Evolutionary conservation across 2,797 vertebrate genomes (phyloP).

Genomic region (Clarias pachynema): DNA sequence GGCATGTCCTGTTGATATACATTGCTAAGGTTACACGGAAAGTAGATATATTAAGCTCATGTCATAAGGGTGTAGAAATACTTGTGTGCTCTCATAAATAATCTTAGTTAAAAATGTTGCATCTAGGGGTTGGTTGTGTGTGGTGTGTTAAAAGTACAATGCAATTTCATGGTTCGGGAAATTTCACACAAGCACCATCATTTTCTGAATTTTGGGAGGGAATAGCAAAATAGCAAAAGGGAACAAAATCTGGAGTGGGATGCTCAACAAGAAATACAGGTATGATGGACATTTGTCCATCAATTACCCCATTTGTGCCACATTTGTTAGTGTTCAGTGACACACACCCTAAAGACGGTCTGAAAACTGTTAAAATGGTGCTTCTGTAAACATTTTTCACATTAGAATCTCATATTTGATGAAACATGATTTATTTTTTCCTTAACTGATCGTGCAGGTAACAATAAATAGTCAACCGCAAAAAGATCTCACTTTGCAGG

Average conservation of each 20-base stretch:
- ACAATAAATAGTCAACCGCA: not conserved
- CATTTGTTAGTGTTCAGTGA: not conserved
- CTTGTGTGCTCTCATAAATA: too few species aligned
- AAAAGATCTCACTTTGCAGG: slow-evolving; percentile 85
- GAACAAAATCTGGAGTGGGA: not conserved
- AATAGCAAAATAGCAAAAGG: not conserved
- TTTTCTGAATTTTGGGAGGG: too few species aligned
- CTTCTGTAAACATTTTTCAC: not conserved
- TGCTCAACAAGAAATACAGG: not conserved
- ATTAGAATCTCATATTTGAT: not conserved
- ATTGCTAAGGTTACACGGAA: not conserved
- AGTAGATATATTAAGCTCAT: not conserved
- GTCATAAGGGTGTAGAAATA: not conserved
- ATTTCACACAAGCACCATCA: too few species aligned
- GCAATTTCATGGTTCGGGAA: not conserved
- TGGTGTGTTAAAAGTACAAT: too few species aligned
- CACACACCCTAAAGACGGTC: not conserved
- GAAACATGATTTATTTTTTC: not conserved
- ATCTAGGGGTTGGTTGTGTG: too few species aligned
- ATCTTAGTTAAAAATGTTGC: not conserved
- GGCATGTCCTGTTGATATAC: not conserved
- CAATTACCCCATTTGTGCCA: not conserved
- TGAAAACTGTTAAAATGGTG: not conserved
- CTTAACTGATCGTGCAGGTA: not conserved
- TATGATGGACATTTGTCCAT: not conserved